A percentile compares a stretch with the other conserved stretches of the same genome.
Evolutionary conservation across 2,113 vertebrate genomes (phyloP).

Genomic region (Ardeotis arabs): DNA sequence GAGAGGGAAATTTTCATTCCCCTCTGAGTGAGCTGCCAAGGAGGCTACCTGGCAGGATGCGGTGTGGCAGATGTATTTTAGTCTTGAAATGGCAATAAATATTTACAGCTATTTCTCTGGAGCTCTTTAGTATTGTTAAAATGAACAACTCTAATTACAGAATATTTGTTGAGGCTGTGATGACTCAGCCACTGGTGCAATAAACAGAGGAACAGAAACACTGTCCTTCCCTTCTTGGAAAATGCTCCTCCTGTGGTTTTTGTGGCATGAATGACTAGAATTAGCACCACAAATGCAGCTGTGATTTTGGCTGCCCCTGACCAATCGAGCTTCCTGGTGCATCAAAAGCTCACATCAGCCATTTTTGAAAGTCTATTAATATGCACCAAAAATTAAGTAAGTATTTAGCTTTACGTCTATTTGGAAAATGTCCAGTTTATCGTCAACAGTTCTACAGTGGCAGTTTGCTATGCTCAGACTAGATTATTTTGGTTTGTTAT

Average conservation of each 20-base stretch:
- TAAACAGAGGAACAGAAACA: background rate
- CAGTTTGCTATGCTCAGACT: background rate
- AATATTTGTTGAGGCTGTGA: conserved; percentile 8
- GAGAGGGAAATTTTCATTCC: background rate
- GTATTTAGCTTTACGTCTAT: background rate
- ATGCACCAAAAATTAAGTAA: background rate
- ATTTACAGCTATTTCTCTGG: conserved; percentile 20
- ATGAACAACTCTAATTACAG: conserved; percentile 10
- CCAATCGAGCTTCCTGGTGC: background rate
- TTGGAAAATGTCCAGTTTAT: background rate
- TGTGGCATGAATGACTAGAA: background rate
- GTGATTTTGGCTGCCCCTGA: background rate
- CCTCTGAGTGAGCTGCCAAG: background rate
- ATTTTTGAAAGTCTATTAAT: background rate
- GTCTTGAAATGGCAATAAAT: background rate
- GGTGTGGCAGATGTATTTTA: background rate
- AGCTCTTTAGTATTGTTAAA: conserved; percentile 30
- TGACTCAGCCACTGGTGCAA: background rate
- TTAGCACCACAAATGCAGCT: background rate
- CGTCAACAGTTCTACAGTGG: background rate
- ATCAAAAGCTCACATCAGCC: background rate
- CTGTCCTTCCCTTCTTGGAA: background rate
- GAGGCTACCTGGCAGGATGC: background rate
- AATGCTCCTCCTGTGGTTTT: background rate
- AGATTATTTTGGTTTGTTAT: background rate